A percentile compares a stretch with the other conserved stretches of the same genome.
Conservation (phyloP, 1,140 invertebrate genomes). For the Glossosoma conforme region DNA sequence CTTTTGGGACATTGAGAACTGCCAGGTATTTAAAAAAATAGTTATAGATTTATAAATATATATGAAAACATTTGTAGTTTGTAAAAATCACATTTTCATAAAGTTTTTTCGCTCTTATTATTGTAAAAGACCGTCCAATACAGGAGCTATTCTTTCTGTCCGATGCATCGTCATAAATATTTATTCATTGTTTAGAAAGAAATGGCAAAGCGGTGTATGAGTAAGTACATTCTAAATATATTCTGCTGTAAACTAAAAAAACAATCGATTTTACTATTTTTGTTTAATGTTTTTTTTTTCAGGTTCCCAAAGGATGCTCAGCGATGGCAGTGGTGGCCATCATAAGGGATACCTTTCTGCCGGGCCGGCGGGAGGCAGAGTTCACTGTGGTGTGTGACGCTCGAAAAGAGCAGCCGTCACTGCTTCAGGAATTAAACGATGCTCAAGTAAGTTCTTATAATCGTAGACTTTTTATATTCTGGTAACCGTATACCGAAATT, state of each 20-base stretch:
- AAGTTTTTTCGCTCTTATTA: too few relatives aligned
- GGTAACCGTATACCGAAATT: too few relatives aligned
- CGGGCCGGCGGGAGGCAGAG: slow-evolving; percentile 74
- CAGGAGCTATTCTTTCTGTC: too few relatives aligned
- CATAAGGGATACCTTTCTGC: slow-evolving; percentile 74
- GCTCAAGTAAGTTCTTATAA: slow-evolving; percentile 62
- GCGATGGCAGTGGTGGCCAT: slow-evolving; percentile 71
- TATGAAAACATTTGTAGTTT: not conserved
- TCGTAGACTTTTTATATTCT: not conserved
- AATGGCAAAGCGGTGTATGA: too few relatives aligned
- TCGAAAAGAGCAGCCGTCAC: slow-evolving; percentile 68
- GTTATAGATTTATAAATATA: not conserved
- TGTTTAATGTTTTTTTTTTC: slow-evolving; percentile 27
- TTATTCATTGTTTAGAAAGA: too few relatives aligned
- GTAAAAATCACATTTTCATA: not conserved
- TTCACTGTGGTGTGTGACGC: slow-evolving; percentile 82
- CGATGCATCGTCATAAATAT: too few relatives aligned
- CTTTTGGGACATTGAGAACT: slow-evolving; percentile 94
- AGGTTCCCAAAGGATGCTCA: slow-evolving; percentile 77
- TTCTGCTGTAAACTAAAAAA: too few relatives aligned
- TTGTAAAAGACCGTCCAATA: too few relatives aligned
- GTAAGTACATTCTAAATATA: too few relatives aligned
- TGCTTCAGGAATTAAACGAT: slow-evolving; percentile 82
- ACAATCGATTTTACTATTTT: too few relatives aligned
- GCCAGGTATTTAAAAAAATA: slow-evolving; percentile 56